Percentiles rank a stretch among this genome's conserved stretches.
These are phyloP conservation scores for Aphelinus certus DNA, from an alignment of 1,140 invertebrate genomes.

Conservation along the genomic window DNA sequence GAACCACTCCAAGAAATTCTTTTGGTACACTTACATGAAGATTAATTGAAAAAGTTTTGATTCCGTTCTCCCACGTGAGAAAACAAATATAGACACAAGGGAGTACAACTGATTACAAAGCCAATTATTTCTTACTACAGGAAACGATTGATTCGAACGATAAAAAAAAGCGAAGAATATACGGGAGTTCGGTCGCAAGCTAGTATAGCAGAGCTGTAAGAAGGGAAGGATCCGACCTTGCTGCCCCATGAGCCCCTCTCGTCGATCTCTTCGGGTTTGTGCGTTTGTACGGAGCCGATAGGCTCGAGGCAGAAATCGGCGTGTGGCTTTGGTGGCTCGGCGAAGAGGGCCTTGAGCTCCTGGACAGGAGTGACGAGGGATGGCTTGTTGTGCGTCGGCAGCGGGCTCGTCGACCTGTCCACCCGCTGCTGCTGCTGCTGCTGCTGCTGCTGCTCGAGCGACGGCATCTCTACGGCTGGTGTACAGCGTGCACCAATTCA, in stretches of 20 bases:
- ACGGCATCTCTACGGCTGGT: slow-evolving; percentile 38
- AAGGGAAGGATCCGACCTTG: slow-evolving; percentile 41
- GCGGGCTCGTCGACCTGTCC: slow-evolving; percentile 57
- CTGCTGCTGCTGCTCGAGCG: slow-evolving; percentile 31
- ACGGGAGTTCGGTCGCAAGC: no score
- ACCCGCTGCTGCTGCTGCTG: slow-evolving; percentile 44
- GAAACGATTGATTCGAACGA: no score
- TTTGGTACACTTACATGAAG: no score
- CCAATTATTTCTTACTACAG: no score
- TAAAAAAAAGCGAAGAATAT: no score
- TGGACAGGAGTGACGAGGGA: slow-evolving; percentile 39
- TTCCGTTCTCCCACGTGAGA: no score
- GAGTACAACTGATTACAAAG: no score
- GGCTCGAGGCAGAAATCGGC: slow-evolving; percentile 51
- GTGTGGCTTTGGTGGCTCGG: slow-evolving; percentile 44
- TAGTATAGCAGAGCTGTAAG: neutral
- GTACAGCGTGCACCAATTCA: slow-evolving; percentile 17
- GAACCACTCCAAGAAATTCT: no score
- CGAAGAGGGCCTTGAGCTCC: slow-evolving; percentile 45
- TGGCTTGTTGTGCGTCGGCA: slow-evolving; percentile 37
- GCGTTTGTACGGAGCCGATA: slow-evolving; percentile 42
- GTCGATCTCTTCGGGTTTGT: slow-evolving; percentile 31
- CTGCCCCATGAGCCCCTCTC: slow-evolving; percentile 57
- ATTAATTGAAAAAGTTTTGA: no score
- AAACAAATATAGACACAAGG: no score